phyloP scores from a whole-genome alignment of 2,888 invertebrate species.

The Exephanes ischioxanthus region DNA sequence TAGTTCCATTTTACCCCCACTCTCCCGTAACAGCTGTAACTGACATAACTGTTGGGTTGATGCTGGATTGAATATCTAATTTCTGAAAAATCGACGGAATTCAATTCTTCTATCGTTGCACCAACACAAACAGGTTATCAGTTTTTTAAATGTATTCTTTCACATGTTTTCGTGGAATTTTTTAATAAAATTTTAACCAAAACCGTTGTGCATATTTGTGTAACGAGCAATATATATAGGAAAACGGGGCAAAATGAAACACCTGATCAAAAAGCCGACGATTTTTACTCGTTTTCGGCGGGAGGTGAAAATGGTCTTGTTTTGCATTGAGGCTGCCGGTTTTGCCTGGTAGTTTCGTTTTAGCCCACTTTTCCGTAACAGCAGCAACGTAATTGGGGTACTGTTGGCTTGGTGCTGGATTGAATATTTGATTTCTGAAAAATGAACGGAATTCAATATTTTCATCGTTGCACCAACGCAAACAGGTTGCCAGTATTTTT shows the following conservation, averaged over 20 bases:
- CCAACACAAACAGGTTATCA: neutral
- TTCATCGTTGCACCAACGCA: neutral
- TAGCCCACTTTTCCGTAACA: no score
- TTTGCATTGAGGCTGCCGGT: no score
- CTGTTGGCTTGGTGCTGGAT: neutral
- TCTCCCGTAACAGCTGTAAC: neutral
- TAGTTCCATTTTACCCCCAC: no score
- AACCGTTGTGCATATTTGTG: neutral
- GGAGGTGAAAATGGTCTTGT: no score
- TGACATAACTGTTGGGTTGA: neutral
- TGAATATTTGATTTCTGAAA: neutral
- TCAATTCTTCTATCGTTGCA: neutral
- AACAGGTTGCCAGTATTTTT: neutral
- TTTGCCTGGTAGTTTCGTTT: no score
- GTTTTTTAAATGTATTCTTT: neutral
- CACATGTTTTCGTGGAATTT: neutral
- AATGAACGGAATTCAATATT: neutral
- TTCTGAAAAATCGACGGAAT: neutral
- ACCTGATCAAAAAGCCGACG: no score
- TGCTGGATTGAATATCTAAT: neutral
- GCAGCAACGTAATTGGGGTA: neutral
- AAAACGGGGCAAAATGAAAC: no score
- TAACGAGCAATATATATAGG: no score
- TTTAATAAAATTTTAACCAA: neutral
- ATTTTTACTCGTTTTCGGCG: no score